Percentiles rank a stretch among this genome's conserved stretches.
Conservation (phyloP, 2,888 invertebrate species). For the Epistrophella euchroma region DNA sequence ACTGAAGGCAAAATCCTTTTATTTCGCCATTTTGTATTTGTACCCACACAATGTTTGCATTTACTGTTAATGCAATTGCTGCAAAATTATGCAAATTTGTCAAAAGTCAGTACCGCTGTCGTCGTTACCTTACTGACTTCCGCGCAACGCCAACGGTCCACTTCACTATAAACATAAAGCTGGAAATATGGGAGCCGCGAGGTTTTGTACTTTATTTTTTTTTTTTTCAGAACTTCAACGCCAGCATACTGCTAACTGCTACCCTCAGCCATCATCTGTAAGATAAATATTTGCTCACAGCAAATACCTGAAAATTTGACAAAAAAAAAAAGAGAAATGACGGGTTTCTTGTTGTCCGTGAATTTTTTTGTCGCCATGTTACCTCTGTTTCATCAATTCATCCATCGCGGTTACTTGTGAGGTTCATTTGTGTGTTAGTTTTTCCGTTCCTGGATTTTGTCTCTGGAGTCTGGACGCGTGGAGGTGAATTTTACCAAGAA, state of each 20-base stretch:
- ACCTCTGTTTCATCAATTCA: conserved; percentile 54
- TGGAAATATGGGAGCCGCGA: conserved; percentile 39
- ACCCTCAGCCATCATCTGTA: conserved; percentile 60
- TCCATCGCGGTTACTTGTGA: conserved; percentile 31
- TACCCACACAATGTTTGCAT: conserved; percentile 73
- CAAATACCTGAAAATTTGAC: conserved; percentile 65
- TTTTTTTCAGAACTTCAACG: neutral
- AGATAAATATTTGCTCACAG: conserved; percentile 70
- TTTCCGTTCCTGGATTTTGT: neutral
- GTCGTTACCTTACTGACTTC: neutral
- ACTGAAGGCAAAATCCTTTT: conserved; percentile 69
- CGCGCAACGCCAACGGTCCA: neutral
- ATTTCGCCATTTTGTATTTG: conserved; percentile 71
- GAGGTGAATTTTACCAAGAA: conserved; percentile 7
- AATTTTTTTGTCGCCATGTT: conserved; percentile 39
- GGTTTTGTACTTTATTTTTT: conserved; percentile 41
- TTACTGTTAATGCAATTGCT: conserved; percentile 76
- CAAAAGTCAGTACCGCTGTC: conserved; percentile 49
- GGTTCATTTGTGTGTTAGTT: conserved; percentile 58
- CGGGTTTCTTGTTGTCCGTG: conserved; percentile 8
- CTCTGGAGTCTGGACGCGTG: neutral
- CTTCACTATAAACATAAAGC: neutral
- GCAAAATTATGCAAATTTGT: conserved; percentile 75
- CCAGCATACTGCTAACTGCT: neutral
- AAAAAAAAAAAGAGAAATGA: conserved; percentile 11